Evolutionary conservation across 2,797 vertebrate species (phyloP).

Genomic region (Tiaroga cobitis): DNA sequence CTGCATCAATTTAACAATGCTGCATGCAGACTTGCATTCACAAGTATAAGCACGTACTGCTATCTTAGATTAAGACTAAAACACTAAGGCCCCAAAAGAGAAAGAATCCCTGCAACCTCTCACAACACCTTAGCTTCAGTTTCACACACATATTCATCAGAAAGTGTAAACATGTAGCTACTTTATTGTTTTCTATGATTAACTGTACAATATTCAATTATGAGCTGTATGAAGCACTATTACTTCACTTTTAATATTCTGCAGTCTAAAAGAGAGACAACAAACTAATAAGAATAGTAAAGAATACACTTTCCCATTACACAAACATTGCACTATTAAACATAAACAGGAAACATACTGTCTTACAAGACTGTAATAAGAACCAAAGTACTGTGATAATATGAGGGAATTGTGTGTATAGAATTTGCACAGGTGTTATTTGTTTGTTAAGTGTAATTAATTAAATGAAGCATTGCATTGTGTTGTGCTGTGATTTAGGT

Average conservation of each 20-base stretch:
- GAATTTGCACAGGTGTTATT: neutral
- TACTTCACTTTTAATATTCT: neutral
- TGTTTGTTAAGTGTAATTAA: neutral
- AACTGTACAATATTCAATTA: neutral
- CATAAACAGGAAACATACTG: neutral
- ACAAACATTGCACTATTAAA: neutral
- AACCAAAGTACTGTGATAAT: neutral
- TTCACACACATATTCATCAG: neutral
- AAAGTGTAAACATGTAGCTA: neutral
- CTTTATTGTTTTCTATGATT: neutral
- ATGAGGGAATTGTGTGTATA: neutral
- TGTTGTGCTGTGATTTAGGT: neutral
- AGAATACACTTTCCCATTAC: neutral
- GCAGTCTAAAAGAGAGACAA: neutral
- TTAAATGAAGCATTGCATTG: neutral
- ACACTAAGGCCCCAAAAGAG: neutral
- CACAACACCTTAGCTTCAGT: neutral
- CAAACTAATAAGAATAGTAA: neutral
- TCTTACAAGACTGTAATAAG: neutral
- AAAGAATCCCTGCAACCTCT: neutral
- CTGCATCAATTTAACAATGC: slow-evolving; percentile 29
- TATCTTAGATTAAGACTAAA: neutral
- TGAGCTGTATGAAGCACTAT: neutral
- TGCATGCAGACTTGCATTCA: neutral
- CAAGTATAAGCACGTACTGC: neutral